Percentiles rank a stretch among this genome's conserved stretches.
phyloP scores from a whole-genome alignment of 2,113 vertebrate genomes.

The Colius striatus region DNA sequence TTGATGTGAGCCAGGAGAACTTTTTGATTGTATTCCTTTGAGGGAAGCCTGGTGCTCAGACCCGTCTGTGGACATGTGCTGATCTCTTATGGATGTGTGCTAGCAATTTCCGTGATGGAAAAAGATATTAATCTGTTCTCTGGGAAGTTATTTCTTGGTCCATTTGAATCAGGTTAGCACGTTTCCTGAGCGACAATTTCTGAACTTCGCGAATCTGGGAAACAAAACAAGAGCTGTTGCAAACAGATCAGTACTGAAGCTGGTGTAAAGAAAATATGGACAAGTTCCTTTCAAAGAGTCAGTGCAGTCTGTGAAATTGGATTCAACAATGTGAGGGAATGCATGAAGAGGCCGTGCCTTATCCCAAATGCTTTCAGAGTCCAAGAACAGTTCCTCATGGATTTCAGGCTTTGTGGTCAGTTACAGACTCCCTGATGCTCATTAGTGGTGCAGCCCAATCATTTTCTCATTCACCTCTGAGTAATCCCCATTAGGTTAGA shows the following conservation, averaged over 20 bases:
- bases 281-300: background rate
- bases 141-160: background rate
- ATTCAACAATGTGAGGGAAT: background rate
- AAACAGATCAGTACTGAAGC: background rate
- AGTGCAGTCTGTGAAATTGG: background rate
- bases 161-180: background rate
- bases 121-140: background rate
- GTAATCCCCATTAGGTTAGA: background rate
- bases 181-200: background rate
- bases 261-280: background rate
- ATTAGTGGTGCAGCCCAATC: background rate
- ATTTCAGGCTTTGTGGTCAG: background rate
- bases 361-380: background rate
- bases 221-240: background rate
- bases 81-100: background rate
- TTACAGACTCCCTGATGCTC: background rate
- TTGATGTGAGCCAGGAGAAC: background rate
- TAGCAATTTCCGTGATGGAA: background rate
- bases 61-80: background rate
- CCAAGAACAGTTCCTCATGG: accelerated
- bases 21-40: background rate
- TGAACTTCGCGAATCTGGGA: background rate
- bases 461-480: background rate
- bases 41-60: background rate
- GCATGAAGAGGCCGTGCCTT: background rate